Evolutionary conservation across 1,140 invertebrate species (phyloP).

Genomic region (Atta colombica): DNA sequence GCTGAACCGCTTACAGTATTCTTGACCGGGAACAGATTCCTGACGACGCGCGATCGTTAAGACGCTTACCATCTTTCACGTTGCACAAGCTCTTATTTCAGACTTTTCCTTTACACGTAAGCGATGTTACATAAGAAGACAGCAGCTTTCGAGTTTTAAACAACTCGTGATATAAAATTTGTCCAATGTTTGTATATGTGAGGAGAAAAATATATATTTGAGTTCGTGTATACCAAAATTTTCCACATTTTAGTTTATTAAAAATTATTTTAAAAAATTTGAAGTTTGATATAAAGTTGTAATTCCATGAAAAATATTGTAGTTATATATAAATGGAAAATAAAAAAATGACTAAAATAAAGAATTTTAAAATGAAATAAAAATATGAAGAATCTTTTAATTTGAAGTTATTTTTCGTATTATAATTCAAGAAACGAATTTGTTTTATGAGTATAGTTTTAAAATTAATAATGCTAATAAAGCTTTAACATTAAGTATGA

Average conservation of each 20-base stretch:
- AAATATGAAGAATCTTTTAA: background rate
- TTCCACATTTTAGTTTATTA: background rate
- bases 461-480: background rate
- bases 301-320: background rate
- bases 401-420: background rate
- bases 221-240: background rate
- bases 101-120: slow-evolving; percentile 47
- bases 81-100: slow-evolving; percentile 45
- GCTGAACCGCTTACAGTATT: slow-evolving; percentile 44
- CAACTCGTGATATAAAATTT: slow-evolving; percentile 19
- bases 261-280: background rate
- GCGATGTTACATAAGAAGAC: slow-evolving; percentile 35
- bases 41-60: slow-evolving; percentile 42
- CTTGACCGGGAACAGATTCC: slow-evolving; percentile 39
- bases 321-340: too few relatives aligned
- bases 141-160: slow-evolving; percentile 29
- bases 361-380: background rate
- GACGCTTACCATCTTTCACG: slow-evolving; percentile 41
- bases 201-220: slow-evolving; percentile 4
- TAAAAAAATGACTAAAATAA: too few relatives aligned
- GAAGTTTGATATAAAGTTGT: background rate
- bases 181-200: background rate
- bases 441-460: background rate
- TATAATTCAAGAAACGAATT: background rate
- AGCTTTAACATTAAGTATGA: background rate